Evolutionary conservation across 2,113 vertebrate species (phyloP).

Genomic region (Callocephalon fimbriatum): DNA sequence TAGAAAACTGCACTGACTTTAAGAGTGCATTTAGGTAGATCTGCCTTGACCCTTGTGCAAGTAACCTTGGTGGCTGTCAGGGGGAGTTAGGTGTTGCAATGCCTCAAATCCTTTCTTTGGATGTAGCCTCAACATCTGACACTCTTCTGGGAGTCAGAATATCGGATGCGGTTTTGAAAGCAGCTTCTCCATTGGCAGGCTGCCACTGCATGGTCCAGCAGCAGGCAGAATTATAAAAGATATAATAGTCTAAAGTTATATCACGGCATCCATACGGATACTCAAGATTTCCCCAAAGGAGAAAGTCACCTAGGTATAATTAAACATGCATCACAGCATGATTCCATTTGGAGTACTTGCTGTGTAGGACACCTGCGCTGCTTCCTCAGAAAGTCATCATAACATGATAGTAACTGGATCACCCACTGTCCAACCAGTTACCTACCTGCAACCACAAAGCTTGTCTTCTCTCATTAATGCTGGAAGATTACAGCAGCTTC

Average conservation of each 20-base stretch:
- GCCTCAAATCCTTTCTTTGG: background rate
- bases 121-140: background rate
- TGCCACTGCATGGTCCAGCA: accelerated
- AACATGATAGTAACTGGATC: accelerated
- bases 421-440: background rate
- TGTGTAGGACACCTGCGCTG: background rate
- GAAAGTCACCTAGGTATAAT: background rate
- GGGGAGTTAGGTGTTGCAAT: accelerated
- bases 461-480: background rate
- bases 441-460: background rate
- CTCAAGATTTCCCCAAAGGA: background rate
- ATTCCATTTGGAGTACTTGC: background rate
- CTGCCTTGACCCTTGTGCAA: background rate
- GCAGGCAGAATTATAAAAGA: background rate
- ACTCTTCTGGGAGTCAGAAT: background rate
- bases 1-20: background rate
- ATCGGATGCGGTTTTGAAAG: background rate
- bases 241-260: background rate
- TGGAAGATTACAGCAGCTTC: background rate
- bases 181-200: background rate
- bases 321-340: accelerated
- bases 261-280: accelerated
- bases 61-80: accelerated
- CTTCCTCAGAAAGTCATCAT: background rate
- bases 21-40: background rate